phyloP scores from a whole-genome alignment of 37 sponge, comb jelly and placozoan species.

The Eunapius fragilis region DNA sequence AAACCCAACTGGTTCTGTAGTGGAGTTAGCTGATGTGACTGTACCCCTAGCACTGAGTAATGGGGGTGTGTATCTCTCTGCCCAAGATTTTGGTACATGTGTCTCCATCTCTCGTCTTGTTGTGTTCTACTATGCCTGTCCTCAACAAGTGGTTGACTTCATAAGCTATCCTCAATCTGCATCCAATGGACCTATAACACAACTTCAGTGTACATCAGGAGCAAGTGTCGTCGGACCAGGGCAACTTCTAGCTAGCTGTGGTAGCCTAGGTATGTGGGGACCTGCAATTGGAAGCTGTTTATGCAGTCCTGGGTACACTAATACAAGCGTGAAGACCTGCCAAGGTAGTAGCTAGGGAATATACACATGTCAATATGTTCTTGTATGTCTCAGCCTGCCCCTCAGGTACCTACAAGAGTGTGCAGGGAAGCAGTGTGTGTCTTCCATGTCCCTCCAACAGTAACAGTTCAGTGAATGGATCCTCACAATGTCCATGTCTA shows the following conservation, averaged over 20 bases:
- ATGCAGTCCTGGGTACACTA: constrained; percentile 39
- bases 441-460: constrained; percentile 2
- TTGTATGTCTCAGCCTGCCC: no score
- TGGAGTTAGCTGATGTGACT: background rate
- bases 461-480: no score
- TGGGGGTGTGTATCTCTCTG: constrained; percentile 37
- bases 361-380: no score
- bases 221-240: background rate
- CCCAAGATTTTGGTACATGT: constrained; percentile 39
- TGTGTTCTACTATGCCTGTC: constrained; percentile 60
- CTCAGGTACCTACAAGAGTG: no score
- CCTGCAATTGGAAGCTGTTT: background rate
- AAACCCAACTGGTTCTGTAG: background rate
- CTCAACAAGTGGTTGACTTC: background rate
- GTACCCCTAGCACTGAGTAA: background rate
- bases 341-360: background rate
- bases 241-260: constrained; percentile 2
- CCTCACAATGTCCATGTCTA: background rate
- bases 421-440: no score
- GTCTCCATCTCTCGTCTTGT: constrained; percentile 20
- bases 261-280: constrained; percentile 6
- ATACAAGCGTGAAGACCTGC: background rate
- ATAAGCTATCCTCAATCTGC: constrained; percentile 5
- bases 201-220: background rate
- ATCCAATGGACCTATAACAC: background rate